phyloP scores from a whole-genome alignment of 2,113 vertebrate species.

The Potamarius usumacintae region DNA sequence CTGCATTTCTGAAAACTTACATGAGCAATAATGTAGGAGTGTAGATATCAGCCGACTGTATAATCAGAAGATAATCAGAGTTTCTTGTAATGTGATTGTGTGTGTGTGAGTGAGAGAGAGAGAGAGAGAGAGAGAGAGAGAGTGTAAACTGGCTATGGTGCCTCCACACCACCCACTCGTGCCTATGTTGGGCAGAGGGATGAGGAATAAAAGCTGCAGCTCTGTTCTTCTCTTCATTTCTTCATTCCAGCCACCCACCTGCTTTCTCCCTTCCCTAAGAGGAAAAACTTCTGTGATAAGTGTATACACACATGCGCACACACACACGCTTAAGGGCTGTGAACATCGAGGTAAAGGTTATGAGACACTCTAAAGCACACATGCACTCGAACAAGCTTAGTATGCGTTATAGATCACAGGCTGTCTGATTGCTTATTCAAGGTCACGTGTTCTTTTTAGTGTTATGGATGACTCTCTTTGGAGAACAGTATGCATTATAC shows the following conservation, averaged over 20 bases:
- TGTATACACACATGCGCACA: slow-evolving; percentile 7
- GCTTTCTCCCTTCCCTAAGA: slow-evolving; percentile 36
- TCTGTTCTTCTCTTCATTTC: slow-evolving; percentile 48
- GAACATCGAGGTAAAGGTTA: slow-evolving; percentile 27
- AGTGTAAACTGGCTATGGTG: slow-evolving; percentile 43
- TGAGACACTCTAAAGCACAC: slow-evolving; percentile 14
- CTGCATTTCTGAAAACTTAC: not conserved
- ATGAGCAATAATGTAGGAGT: slow-evolving; percentile 2
- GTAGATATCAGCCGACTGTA: slow-evolving; percentile 1
- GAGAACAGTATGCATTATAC: not conserved
- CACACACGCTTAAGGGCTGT: not conserved
- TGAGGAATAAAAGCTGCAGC: slow-evolving; percentile 38
- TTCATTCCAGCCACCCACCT: slow-evolving; percentile 43
- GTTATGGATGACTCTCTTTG: not conserved
- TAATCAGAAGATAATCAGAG: slow-evolving; percentile 25
- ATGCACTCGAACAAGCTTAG: not conserved
- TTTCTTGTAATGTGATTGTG: slow-evolving; percentile 10
- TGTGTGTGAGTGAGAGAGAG: not conserved
- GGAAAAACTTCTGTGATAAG: slow-evolving; percentile 27
- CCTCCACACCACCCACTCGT: slow-evolving; percentile 48
- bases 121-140: not conserved
- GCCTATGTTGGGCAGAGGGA: slow-evolving; percentile 45
- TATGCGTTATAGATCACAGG: slow-evolving; percentile 1
- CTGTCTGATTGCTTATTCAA: not conserved
- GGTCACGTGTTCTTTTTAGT: not conserved